These are phyloP conservation scores for Bergia puertoricense DNA, from an alignment of 92 coral and sea anemone genomes.

Conservation along the genomic window DNA sequence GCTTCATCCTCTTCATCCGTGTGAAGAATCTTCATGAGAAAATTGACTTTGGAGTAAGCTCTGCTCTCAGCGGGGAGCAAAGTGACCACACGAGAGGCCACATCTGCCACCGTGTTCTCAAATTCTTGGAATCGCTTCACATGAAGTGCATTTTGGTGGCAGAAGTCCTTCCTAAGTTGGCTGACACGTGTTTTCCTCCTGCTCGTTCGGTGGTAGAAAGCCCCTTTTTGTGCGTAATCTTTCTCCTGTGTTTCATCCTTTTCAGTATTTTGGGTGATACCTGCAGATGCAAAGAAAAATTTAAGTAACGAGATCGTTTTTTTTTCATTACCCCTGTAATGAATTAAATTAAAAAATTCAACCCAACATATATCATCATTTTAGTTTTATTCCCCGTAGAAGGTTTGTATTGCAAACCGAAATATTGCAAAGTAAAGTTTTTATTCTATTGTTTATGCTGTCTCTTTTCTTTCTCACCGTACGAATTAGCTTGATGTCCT, in stretches of 20 bases:
- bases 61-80: slow-evolving; percentile 20
- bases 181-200: slow-evolving; percentile 28
- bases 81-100: slow-evolving; percentile 31
- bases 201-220: background rate
- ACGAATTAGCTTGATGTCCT: no score
- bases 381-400: no score
- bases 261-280: slow-evolving; percentile 7
- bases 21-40: slow-evolving; percentile 30
- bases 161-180: slow-evolving; percentile 19
- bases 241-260: background rate
- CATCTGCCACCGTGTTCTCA: slow-evolving; percentile 42
- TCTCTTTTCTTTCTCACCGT: no score
- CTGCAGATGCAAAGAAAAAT: background rate
- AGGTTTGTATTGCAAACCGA: no score
- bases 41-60: slow-evolving; percentile 3
- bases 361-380: no score
- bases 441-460: no score
- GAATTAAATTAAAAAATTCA: no score
- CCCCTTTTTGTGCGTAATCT: background rate
- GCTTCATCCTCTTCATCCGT: slow-evolving; percentile 32
- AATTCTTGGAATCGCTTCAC: slow-evolving; percentile 40
- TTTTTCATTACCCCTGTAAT: no score
- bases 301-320: background rate
- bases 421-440: no score
- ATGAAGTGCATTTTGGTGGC: slow-evolving; percentile 15